These are phyloP conservation scores for Uria aalge DNA, from an alignment of 2,113 vertebrate species.

Conservation along the genomic window DNA sequence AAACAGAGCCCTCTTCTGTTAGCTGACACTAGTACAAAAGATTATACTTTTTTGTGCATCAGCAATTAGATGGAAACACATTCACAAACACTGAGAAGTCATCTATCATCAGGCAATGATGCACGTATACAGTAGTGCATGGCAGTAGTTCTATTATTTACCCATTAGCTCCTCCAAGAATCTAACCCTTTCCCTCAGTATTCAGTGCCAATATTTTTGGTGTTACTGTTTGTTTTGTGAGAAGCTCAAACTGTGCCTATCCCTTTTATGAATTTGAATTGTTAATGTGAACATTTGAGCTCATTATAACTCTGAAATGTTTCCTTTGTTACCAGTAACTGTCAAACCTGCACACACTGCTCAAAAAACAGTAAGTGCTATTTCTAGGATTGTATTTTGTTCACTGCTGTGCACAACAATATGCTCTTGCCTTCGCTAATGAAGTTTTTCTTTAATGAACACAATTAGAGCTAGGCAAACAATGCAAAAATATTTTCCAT, in stretches of 20 bases:
- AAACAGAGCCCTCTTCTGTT: conserved; percentile 22
- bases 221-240: not conserved
- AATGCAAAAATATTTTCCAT: conserved; percentile 48
- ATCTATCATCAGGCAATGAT: not conserved
- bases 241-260: not conserved
- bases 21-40: not conserved
- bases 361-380: conserved; percentile 2
- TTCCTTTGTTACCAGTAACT: conserved; percentile 52
- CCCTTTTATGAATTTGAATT: conserved; percentile 32
- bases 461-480: conserved; percentile 57
- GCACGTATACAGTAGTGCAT: not conserved
- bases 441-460: conserved; percentile 58
- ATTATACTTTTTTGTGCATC: not conserved
- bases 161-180: not conserved
- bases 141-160: not conserved
- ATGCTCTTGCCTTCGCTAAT: conserved; percentile 17
- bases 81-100: not conserved
- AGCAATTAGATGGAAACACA: not conserved
- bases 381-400: conserved; percentile 43
- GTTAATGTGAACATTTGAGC: conserved; percentile 30
- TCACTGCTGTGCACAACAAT: conserved; percentile 42
- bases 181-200: not conserved
- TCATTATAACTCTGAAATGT: conserved; percentile 46
- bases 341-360: not conserved
- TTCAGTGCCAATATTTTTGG: not conserved